A percentile compares a stretch with the other conserved stretches of the same genome.
phyloP scores from a whole-genome alignment of 2,888 invertebrate species.

The Mythimna loreyi region DNA sequence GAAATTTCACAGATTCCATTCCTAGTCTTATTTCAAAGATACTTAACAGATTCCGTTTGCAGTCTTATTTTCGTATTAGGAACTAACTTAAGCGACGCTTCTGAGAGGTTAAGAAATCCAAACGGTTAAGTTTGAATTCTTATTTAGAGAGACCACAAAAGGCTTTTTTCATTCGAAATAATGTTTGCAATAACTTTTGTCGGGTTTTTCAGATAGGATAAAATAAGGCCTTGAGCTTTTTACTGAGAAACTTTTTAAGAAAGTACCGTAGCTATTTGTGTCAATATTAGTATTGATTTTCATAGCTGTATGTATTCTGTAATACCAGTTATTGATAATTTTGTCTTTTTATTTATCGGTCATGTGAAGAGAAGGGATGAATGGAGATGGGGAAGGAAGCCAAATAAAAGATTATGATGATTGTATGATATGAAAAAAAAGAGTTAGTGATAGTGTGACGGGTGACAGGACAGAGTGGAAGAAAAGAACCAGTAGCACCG shows the following conservation, averaged over 20 bases:
- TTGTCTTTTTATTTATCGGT: too few species aligned
- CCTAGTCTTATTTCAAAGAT: constrained; percentile 44
- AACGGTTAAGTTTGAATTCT: constrained; percentile 23
- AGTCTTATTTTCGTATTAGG: constrained; percentile 53
- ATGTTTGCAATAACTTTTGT: constrained; percentile 51
- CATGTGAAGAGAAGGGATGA: too few species aligned
- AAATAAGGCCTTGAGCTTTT: constrained; percentile 16
- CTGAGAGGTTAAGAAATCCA: constrained; percentile 53
- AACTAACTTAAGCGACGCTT: constrained; percentile 43
- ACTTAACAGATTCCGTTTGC: constrained; percentile 42
- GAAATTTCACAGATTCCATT: constrained; percentile 40
- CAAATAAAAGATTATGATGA: too few species aligned
- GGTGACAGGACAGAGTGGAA: too few species aligned
- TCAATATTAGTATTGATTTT: not conserved
- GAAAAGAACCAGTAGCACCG: too few species aligned
- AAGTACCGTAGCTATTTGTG: not conserved
- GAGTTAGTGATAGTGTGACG: too few species aligned
- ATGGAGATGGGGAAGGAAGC: too few species aligned
- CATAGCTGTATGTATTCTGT: too few species aligned
- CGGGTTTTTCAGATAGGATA: constrained; percentile 45
- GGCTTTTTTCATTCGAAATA: constrained; percentile 44
- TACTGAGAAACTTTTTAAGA: constrained; percentile 9
- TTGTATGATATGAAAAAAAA: too few species aligned
- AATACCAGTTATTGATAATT: too few species aligned
- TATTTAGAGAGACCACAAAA: constrained; percentile 47